Evolutionary conservation across 1,140 invertebrate species (phyloP).

Genomic region (Nasonia vitripennis): DNA sequence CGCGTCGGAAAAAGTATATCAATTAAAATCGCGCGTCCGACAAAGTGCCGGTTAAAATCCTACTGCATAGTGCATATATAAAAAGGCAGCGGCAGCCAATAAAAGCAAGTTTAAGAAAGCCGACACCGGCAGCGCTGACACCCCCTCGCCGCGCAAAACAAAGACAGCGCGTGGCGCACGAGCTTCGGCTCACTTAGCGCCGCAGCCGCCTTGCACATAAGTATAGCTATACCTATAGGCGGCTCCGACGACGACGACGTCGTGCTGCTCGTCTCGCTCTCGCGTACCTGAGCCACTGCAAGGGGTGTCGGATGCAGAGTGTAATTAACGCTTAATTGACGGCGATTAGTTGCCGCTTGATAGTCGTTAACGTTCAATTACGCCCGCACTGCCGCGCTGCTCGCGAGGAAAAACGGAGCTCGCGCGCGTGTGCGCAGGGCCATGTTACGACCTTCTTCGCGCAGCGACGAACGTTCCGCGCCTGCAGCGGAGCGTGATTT

Average conservation of each 20-base stretch:
- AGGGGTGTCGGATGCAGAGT: constrained; percentile 54
- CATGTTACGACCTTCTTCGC: neutral
- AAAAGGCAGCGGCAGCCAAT: no score
- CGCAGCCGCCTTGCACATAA: neutral
- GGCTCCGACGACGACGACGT: neutral
- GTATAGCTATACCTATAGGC: neutral
- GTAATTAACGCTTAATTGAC: constrained; percentile 64
- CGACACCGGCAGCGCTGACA: no score
- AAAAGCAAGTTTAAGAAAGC: no score
- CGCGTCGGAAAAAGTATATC: neutral
- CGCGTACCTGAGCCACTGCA: constrained; percentile 3
- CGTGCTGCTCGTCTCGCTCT: neutral
- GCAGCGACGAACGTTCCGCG: neutral
- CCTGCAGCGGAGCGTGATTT: neutral
- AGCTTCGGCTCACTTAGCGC: neutral
- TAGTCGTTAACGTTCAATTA: constrained; percentile 65
- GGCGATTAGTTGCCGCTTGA: constrained; percentile 63
- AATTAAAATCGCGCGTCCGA: neutral
- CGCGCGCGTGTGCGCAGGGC: neutral
- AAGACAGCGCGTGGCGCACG: neutral
- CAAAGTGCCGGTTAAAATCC: neutral
- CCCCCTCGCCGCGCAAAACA: no score
- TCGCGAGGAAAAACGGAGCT: neutral
- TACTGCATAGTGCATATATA: no score
- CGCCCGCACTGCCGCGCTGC: constrained; percentile 27